These are phyloP conservation scores for Brachionus calyciflorus DNA, from an alignment of 1,140 invertebrate species.

Conservation along the genomic window DNA sequence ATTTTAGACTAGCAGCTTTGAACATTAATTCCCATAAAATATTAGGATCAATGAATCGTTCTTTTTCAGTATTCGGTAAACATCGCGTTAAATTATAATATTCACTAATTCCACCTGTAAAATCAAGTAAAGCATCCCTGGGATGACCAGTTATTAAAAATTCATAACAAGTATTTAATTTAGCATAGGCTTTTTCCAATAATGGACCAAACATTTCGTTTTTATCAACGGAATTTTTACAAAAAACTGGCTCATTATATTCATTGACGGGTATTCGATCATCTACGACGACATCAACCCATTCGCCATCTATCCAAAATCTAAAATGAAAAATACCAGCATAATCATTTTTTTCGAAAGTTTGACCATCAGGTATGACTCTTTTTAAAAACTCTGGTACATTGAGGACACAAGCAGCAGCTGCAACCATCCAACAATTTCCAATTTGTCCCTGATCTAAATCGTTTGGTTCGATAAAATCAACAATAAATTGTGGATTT, in stretches of 20 bases:
- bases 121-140: conserved; percentile 64
- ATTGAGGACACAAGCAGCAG: conserved; percentile 68
- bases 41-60: conserved; percentile 62
- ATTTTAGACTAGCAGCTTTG: not conserved
- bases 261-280: conserved; percentile 69
- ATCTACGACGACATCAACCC: conserved; percentile 74
- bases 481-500: conserved; percentile 50
- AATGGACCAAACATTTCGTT: conserved; percentile 78
- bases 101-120: conserved; percentile 65
- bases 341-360: conserved; percentile 64
- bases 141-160: conserved; percentile 62
- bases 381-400: conserved; percentile 68
- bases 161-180: conserved; percentile 58
- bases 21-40: conserved; percentile 30
- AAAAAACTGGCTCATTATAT: conserved; percentile 69
- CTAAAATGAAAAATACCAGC: conserved; percentile 66
- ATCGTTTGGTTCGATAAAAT: conserved; percentile 60
- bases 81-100: not conserved
- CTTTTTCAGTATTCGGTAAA: conserved; percentile 53
- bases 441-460: conserved; percentile 68
- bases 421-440: conserved; percentile 69
- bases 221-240: conserved; percentile 67
- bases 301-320: conserved; percentile 75
- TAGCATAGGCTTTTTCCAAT: conserved; percentile 71
- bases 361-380: conserved; percentile 70